A percentile compares a stretch with the other conserved stretches of the same genome.
Evolutionary conservation across 92 coral and sea anemone genomes (phyloP).

Genomic region (Actinernus sp.): DNA sequence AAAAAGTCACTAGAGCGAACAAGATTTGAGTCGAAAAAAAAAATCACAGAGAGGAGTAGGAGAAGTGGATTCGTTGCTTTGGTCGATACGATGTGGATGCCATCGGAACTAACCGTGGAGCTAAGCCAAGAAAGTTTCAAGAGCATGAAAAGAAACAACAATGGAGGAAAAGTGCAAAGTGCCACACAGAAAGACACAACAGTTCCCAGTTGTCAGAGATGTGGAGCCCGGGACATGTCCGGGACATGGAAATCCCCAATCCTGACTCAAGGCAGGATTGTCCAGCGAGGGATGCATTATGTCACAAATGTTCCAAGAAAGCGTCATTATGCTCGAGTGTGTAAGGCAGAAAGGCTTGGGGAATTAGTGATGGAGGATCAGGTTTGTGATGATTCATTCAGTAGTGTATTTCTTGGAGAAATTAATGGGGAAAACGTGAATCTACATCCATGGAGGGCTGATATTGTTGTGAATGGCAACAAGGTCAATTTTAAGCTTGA

Average conservation of each 20-base stretch:
- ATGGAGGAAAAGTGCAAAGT: no score
- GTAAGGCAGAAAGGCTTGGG: background rate
- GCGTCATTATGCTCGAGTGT: background rate
- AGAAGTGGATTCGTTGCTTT: no score
- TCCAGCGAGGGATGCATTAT: background rate
- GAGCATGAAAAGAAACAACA: no score
- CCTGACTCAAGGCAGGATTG: background rate
- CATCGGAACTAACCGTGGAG: no score
- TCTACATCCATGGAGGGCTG: conserved; percentile 2
- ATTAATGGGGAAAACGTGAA: background rate
- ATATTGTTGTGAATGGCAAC: conserved; percentile 14
- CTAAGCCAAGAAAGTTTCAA: no score
- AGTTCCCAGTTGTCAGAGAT: background rate
- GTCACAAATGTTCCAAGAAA: background rate
- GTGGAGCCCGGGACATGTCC: background rate
- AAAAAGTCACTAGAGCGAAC: no score
- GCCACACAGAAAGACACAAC: no score
- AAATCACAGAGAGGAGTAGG: no score
- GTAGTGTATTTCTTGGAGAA: background rate
- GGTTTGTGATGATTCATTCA: background rate
- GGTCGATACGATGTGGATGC: no score
- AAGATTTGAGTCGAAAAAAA: no score
- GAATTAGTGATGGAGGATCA: background rate
- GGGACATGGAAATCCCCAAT: no score
- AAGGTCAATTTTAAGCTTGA: conserved; percentile 31